Base-by-base conservation (phyloP, 1,140 invertebrate species). In the Mizuhopecten yessoensis region DNA sequence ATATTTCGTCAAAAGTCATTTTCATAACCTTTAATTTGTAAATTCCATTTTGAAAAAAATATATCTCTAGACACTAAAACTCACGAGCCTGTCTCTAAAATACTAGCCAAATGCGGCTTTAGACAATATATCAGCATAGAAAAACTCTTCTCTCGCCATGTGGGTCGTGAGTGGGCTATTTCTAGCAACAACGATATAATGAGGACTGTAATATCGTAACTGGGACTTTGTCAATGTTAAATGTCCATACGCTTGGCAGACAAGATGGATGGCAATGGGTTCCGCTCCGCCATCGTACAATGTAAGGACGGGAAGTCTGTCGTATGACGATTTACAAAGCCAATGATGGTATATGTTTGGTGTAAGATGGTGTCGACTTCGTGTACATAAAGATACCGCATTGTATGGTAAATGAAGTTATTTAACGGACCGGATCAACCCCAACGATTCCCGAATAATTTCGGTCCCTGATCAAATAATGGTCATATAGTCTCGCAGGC, bases 401-500 rank as follows among this genome's bases (percentile, higher is more conserved):
- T n/a, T 75, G 57, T 75, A 29, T 75, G 57, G 57, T 75, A 75
- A 75, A 75, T 75, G 57, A 75, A 75, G 57, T 75, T 75, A 75
- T 75, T 75, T 75, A 75, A 75, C 57, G 57, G 57, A 75, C 57
- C 57, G 57, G 57, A 75, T 75, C 57, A 29, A n/a, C 57, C n/a
- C n/a, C n/a, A 29, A 75, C 57, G 57, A 75, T 75, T 75, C 57
- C n/a, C 57, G 1, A 75, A 13, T 75, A 75, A n/a, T 75, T 75
- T 5, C 5, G 57, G 57, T 75, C 57, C n/a, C 57, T 7, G 57
- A 75, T 29, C 57, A 29, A 75, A 75, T 75, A 75, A 75, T 75
- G 57, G n/a, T 7, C 57, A 17, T 75, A 29, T 75, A 13, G 36
- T 75, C 23, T 0, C 5, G 57, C 17, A 29, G 45, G 10, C 45